phyloP scores from a whole-genome alignment of 2,113 vertebrate genomes.

The Dipodomys ordii region DNA sequence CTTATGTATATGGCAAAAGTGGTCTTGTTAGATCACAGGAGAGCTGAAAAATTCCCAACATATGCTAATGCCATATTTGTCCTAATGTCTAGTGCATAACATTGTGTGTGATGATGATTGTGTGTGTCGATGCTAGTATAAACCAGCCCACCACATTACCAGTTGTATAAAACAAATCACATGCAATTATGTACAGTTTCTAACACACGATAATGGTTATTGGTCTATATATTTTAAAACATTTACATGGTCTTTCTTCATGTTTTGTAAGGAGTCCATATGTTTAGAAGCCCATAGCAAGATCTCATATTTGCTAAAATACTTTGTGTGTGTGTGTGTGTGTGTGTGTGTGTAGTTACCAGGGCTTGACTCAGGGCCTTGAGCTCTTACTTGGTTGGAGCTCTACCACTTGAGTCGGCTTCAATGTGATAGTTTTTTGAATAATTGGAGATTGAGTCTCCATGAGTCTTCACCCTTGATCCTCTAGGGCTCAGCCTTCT shows the following conservation, averaged over 20 bases:
- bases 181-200: not conserved
- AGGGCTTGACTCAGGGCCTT: too few relatives aligned
- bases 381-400: too few relatives aligned
- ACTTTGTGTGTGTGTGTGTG: not conserved
- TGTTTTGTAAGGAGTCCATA: not conserved
- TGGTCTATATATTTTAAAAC: not conserved
- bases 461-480: too few relatives aligned
- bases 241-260: not conserved
- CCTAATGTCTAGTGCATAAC: too few relatives aligned
- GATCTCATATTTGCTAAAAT: conserved; percentile 26
- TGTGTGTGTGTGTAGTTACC: too few relatives aligned
- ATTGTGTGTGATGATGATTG: not conserved
- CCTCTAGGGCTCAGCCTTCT: too few relatives aligned
- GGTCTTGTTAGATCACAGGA: not conserved
- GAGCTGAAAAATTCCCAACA: not conserved
- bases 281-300: not conserved
- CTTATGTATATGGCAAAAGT: too few relatives aligned
- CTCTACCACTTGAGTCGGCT: too few relatives aligned
- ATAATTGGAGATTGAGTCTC: too few relatives aligned
- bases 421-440: too few relatives aligned
- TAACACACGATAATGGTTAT: too few relatives aligned
- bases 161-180: not conserved
- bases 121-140: not conserved
- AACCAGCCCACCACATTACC: not conserved
- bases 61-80: not conserved